Evolutionary conservation across 2,888 invertebrate genomes (phyloP), one percentile per base, ranked within the genome.

Genomic region (Buathra laborator): DNA sequence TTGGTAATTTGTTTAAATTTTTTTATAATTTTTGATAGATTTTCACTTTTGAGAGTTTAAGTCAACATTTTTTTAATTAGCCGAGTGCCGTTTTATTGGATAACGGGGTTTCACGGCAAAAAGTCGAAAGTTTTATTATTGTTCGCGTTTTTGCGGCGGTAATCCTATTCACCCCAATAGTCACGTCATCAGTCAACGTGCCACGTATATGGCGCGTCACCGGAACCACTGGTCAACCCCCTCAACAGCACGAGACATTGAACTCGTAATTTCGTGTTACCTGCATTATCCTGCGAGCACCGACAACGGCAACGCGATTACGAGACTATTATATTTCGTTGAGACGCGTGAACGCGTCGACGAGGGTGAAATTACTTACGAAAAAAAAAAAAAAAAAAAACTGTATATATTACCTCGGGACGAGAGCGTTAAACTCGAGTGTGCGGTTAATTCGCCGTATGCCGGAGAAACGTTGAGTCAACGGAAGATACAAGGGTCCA

Each of bases 291-390:
- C 29, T n/a, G 9, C 68, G 9, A 43, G 56, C 53, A 51, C 59
- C 16, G 51, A 62, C 70, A 67, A 77, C 71, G 85, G 37, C 83
- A 84, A 85, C 75, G 46, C 82, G 85, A 86, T 87, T 87, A 85
- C 85, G 86, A 84, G 86, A 75, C 79, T 86, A 87, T 88, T 83
- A 83, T 74, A 62, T 87, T 86, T 82, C 84, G 67, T 29, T 46
- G 29, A 68, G 62, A 53, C 24, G 37, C n/a, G 12, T 12, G 43
- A 44, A 51, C n/a, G n/a, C 37, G 68, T 68, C 46, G 79, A 56
- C 51, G 64, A 62, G 71, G 77, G 64, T 74, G 74, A 72, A 84
- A 76, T 82, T 85, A 85, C 75, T 70, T 70, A 67, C 71, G 66
- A 85, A 86, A 85, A 87, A 86, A 82, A 83, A 56, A 86, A 82